Conservation (phyloP, 2,113 vertebrate species). For the Crotalus horridus region DNA sequence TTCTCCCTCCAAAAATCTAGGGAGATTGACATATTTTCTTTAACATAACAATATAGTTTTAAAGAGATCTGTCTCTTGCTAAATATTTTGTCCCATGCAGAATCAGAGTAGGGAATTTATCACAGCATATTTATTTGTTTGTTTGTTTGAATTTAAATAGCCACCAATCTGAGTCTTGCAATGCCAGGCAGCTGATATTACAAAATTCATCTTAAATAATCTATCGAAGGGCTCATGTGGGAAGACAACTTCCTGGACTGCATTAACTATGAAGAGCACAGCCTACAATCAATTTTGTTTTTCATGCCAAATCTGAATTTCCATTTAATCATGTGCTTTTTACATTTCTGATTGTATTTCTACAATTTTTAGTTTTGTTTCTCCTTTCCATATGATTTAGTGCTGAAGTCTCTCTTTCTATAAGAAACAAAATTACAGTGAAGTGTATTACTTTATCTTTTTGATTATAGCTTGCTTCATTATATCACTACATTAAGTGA, state of each 20-base stretch:
- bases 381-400: not conserved
- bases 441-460: not conserved
- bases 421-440: not conserved
- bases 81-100: not conserved
- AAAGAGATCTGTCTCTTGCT: not conserved
- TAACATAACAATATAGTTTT: not conserved
- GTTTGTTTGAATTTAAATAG: not conserved
- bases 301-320: not conserved
- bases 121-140: not conserved
- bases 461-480: not conserved
- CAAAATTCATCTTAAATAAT: not conserved
- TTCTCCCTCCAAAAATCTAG: not conserved
- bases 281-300: not conserved
- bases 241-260: not conserved
- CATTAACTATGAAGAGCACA: not conserved
- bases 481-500: not conserved
- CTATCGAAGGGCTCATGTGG: not conserved
- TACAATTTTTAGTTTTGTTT: not conserved
- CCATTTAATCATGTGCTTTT: not conserved
- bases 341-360: not conserved
- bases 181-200: not conserved
- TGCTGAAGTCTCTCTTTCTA: not conserved
- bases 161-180: not conserved
- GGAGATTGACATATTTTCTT: not conserved
- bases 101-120: not conserved